These are phyloP conservation scores for Aurelia sp. DNA, from an alignment of 30 jellyfish, hydroid and myxozoan species.

Conservation along the genomic window DNA sequence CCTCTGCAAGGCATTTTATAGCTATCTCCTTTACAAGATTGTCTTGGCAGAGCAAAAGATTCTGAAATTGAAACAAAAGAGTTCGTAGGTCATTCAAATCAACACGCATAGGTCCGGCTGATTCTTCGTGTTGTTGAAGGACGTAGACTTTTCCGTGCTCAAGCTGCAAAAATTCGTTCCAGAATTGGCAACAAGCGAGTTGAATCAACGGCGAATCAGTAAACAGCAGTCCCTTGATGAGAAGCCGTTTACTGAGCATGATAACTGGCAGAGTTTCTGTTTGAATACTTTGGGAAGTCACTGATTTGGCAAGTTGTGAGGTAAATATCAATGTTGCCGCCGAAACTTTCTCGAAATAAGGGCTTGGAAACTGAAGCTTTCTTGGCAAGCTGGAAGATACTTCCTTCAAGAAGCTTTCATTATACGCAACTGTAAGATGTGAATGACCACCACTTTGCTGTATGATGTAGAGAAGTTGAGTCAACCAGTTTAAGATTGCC, in stretches of 20 bases:
- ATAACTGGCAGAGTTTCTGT: conserved; percentile 1
- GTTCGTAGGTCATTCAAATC: conserved; percentile 10
- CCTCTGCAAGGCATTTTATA: background rate
- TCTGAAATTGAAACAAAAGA: conserved; percentile 22
- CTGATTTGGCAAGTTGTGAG: conserved; percentile 8
- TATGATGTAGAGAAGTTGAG: conserved; percentile 17
- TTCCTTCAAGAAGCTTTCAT: conserved; percentile 27
- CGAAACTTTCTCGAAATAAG: conserved; percentile 1
- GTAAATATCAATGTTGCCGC: conserved; percentile 35
- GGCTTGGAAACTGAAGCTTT: background rate
- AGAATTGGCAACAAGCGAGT: conserved; percentile 44
- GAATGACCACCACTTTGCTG: background rate
- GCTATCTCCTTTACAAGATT: conserved; percentile 3
- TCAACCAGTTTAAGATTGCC: conserved; percentile 30
- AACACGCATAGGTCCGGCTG: background rate
- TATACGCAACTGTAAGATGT: conserved; percentile 34
- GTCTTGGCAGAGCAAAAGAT: conserved; percentile 31
- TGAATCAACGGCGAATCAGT: conserved; percentile 27
- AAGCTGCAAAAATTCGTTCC: conserved; percentile 6
- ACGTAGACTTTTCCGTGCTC: background rate
- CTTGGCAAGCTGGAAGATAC: conserved; percentile 11
- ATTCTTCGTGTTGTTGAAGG: background rate
- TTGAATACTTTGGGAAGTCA: conserved; percentile 4
- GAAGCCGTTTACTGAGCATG: background rate
- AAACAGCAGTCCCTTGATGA: conserved; percentile 26